Percentiles rank a stretch among this genome's conserved stretches.
These are phyloP conservation scores for Uromys caudimaculatus DNA, from an alignment of 2,797 vertebrate species.

Conservation along the genomic window DNA sequence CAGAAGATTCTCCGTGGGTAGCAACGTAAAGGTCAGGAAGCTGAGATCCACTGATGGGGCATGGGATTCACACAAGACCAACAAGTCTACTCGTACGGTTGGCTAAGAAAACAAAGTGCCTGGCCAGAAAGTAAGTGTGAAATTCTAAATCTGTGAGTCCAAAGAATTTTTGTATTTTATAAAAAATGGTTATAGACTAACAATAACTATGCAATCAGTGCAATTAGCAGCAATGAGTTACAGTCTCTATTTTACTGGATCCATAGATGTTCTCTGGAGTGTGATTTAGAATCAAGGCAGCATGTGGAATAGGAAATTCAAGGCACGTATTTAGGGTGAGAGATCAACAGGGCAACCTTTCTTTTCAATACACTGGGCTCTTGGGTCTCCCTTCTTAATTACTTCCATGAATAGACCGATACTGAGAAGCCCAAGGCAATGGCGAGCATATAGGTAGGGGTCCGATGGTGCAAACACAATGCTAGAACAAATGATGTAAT, in stretches of 20 bases:
- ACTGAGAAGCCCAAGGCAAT: background rate
- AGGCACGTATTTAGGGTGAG: background rate
- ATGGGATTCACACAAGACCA: background rate
- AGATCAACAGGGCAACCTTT: background rate
- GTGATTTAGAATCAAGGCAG: conserved; percentile 13
- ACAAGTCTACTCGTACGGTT: background rate
- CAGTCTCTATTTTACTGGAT: background rate
- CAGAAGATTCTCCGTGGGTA: background rate
- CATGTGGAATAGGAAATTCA: background rate
- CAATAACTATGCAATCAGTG: background rate
- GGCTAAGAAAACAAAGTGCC: background rate
- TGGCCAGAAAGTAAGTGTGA: background rate
- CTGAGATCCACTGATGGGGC: background rate
- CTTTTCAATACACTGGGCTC: background rate
- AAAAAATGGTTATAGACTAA: background rate
- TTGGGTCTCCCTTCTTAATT: conserved; percentile 11
- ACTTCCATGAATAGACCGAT: background rate
- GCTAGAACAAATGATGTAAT: background rate
- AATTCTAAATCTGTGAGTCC: background rate
- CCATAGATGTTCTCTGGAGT: background rate
- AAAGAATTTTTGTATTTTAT: conserved; percentile 11
- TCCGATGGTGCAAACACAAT: background rate
- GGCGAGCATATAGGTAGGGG: background rate
- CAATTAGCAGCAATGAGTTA: background rate
- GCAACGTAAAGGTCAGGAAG: background rate